Evolutionary conservation across 2,113 vertebrate genomes (phyloP).

Genomic region (Hippocampus mohnikei): DNA sequence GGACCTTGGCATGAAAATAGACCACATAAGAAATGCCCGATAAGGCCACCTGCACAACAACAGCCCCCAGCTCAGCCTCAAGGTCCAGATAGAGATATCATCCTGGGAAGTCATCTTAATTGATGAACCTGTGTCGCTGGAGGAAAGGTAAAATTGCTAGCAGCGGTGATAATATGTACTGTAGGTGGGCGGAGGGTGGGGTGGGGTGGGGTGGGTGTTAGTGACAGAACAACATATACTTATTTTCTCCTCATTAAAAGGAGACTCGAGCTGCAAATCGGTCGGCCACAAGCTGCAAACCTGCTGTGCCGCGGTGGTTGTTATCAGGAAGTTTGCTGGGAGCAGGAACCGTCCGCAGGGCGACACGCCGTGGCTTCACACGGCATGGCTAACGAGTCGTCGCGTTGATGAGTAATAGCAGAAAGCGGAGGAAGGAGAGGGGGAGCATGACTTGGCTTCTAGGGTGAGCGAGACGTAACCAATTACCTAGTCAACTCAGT

Average conservation of each 20-base stretch:
- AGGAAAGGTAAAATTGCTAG: slow-evolving; percentile 49
- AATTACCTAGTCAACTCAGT: slow-evolving; percentile 63
- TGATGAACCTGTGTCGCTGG: slow-evolving; percentile 47
- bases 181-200: slow-evolving; percentile 35
- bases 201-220: slow-evolving; percentile 32
- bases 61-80: slow-evolving; percentile 46
- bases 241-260: slow-evolving; percentile 69
- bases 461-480: slow-evolving; percentile 44
- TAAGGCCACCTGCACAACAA: slow-evolving; percentile 41
- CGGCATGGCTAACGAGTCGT: slow-evolving; percentile 43
- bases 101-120: slow-evolving; percentile 68
- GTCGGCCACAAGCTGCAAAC: slow-evolving; percentile 64
- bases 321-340: slow-evolving; percentile 56
- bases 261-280: slow-evolving; percentile 60
- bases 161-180: slow-evolving; percentile 39
- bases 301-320: slow-evolving; percentile 50
- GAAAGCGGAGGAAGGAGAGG: slow-evolving; percentile 33
- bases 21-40: slow-evolving; percentile 29
- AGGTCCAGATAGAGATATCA: slow-evolving; percentile 47
- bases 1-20: slow-evolving; percentile 24
- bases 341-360: slow-evolving; percentile 54
- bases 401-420: slow-evolving; percentile 60
- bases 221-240: slow-evolving; percentile 62
- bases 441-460: slow-evolving; percentile 57
- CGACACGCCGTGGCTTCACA: slow-evolving; percentile 36